Evolutionary conservation across 2,797 vertebrate species (phyloP), one percentile per base, ranked within the genome.

Genomic region (Diceros bicornis): DNA sequence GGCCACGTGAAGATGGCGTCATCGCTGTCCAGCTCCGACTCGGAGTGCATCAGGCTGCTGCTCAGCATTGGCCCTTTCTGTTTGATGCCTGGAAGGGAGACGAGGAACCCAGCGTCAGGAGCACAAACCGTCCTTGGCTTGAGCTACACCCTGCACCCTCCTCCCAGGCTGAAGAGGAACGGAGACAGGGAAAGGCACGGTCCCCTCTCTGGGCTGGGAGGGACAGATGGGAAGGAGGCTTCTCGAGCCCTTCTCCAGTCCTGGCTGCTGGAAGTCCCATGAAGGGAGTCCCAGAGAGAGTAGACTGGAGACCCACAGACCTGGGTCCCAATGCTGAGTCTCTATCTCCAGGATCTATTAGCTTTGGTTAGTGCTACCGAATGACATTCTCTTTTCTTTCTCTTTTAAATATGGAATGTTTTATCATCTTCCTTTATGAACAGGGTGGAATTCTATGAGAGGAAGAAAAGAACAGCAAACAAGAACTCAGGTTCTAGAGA

Each of bases 1-100:
- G 99, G 99, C 99, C 99, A 99, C 0, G 99, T 99, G 72, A 99
- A 99, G 66, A 99, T 99, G 78, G 99, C 99, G 2, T 99, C 99
- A 0, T 99, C 99, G 0, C 99, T 99, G 98, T 99, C 99, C 98
- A 99, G 98, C 92, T 99, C 99, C 0, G 99, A 99, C 98, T 99
- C 99, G 0, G 99, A 99, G 97, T 99, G 99, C 99, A 99, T 99
- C 98, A 99, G 99, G 95, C 99, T 99, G 1, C 99, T 99, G 95
- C 99, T 99, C 92, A 99, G 99, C 47, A 98, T 95, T 0, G 99
- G 99, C 2, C 99, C 98, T 98, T 99, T 99, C 97, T 99, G 98
- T 11, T 99, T 99, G 93, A 98, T 57, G 0, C 98, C 99, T 99
- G 98, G 17, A 44, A 77, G 59, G 83, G 52, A 91, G 83, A 72